Conservation (phyloP, 1,140 invertebrate genomes). For the Marisa cornuarietis region DNA sequence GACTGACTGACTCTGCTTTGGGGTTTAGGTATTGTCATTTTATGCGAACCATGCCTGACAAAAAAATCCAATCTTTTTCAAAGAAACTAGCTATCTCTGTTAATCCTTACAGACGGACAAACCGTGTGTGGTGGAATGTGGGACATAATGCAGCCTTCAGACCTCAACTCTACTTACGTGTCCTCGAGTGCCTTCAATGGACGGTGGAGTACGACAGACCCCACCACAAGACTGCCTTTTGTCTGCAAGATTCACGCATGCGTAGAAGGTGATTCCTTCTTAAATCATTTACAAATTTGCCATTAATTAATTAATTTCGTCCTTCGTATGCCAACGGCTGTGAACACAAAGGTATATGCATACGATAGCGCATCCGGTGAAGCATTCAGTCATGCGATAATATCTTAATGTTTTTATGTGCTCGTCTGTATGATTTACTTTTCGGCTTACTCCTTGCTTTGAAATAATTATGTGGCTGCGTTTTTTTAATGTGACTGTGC, state of each 20-base stretch:
- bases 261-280: constrained; percentile 3
- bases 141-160: constrained; percentile 9
- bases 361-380: too few relatives aligned
- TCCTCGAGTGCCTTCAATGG: background rate
- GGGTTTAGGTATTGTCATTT: too few relatives aligned
- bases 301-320: background rate
- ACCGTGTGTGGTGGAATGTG: constrained; percentile 5
- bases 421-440: too few relatives aligned
- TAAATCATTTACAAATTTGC: too few relatives aligned
- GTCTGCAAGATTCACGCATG: constrained; percentile 13
- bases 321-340: too few relatives aligned
- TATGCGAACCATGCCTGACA: background rate
- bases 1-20: too few relatives aligned
- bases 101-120: background rate
- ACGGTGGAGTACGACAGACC: background rate
- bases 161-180: constrained; percentile 1
- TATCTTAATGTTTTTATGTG: too few relatives aligned
- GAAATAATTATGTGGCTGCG: background rate
- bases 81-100: background rate
- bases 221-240: background rate
- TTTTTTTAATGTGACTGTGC: too few relatives aligned
- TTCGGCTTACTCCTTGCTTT: background rate
- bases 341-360: too few relatives aligned
- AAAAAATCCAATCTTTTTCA: background rate
- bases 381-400: too few relatives aligned